Evolutionary conservation across 2,113 vertebrate species (phyloP), one percentile per base, ranked within the genome.

Genomic region (Pica pica): DNA sequence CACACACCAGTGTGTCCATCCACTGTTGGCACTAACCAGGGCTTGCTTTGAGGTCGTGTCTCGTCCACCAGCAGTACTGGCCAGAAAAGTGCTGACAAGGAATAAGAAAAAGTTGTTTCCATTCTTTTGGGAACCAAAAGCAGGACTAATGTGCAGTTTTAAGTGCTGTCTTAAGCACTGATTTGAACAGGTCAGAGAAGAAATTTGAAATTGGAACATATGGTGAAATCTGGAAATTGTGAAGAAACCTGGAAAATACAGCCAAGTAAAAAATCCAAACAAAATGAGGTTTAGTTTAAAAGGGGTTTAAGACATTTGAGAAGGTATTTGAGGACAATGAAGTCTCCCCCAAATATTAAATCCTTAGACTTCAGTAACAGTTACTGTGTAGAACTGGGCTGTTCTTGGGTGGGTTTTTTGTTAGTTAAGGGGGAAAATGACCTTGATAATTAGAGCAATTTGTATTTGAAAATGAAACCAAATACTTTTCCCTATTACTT

Each of bases 1-100:
- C 27, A 4, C 1, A 5, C 17, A 5, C 13, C 16, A 33, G 7
- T 27, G 16, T 44, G n/a, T 44, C 47, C 8, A 2, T n/a, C 28
- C 46, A 3, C 18, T 5, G 0, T 10, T 60, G 56, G 35, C 10
- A 52, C 23, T 27, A 60, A 6, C 5, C 33, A 46, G 55, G 23
- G 11, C 18, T 87, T 64, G 23, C 49, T n/a, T 44, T 73, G 20
- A 37, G 53, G 8, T 60, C 0, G 0, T 47, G 17, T 24, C 70
- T 50, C 14, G 1, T 41, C 41, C 22, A 24, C 1, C 35, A 75
- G 65, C 56, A 75, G 17, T 21, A 9, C 4, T 84, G 73, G 26
- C 28, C 3, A 18, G n/a, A 16, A 8, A 37, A 77, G 26, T 56
- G 57, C 9, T 68, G 30, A 46, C 17, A 57, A 76, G 39, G 33